Conservation (phyloP, 2,888 invertebrate species). For the Hedya salicella region DNA sequence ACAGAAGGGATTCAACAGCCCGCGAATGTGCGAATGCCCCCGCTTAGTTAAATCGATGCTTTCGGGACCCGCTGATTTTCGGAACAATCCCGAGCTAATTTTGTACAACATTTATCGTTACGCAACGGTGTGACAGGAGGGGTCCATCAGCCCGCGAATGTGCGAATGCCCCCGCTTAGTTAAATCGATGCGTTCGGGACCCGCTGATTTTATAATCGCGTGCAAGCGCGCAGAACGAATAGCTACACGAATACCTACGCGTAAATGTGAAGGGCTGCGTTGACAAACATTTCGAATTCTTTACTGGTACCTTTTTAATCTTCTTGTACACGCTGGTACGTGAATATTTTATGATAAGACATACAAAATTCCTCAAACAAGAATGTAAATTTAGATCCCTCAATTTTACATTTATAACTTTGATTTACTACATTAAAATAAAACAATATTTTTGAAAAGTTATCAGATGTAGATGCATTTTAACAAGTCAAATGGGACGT, state of each 20-base stretch:
- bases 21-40: slow-evolving; percentile 68
- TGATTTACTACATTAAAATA: no score
- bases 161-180: slow-evolving; percentile 69
- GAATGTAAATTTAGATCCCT: no score
- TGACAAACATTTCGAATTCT: slow-evolving; percentile 11
- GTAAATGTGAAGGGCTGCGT: background rate
- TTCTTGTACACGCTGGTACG: background rate
- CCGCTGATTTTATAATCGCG: slow-evolving; percentile 74
- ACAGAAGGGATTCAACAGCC: slow-evolving; percentile 54
- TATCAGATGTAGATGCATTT: no score
- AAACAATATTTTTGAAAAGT: no score
- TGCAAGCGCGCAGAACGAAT: slow-evolving; percentile 44
- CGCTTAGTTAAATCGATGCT: slow-evolving; percentile 75
- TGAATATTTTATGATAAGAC: background rate
- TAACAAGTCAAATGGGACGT: no score
- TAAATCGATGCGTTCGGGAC: slow-evolving; percentile 74
- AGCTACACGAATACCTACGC: slow-evolving; percentile 17
- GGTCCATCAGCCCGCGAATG: slow-evolving; percentile 61
- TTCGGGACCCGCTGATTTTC: slow-evolving; percentile 70
- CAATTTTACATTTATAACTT: no score
- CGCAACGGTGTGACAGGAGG: slow-evolving; percentile 60
- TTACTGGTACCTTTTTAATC: slow-evolving; percentile 10
- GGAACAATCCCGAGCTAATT: slow-evolving; percentile 62
- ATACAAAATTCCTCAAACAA: background rate
- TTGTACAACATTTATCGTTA: slow-evolving; percentile 36